Base-by-base conservation (phyloP, 1,140 invertebrate genomes). In the Harpegnathos saltator region DNA sequence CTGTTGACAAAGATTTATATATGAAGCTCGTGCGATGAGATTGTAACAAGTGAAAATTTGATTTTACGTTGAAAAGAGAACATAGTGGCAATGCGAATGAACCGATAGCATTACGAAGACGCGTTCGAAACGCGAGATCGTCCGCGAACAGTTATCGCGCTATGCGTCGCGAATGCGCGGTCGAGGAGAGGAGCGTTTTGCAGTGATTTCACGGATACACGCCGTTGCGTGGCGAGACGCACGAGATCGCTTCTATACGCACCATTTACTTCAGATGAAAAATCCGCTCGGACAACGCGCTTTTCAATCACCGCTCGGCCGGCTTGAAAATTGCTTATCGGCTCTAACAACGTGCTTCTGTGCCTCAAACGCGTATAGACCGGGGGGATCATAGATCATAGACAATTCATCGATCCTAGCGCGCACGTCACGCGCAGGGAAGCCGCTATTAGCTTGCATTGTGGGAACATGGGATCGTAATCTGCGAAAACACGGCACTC, bases 321-420 rank as follows among this genome's bases (percentile, higher is more conserved):
- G 44, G n/a, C 73, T 75, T 75, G 73, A 63, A 75, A 63, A 75
- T 75, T 75, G 73, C 44, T 75, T 75, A 75, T 75, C 73, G 26
- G 2, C 26, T 75, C 19, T 75, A 75, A 75, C 73, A 75, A 63
- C 59, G 59, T 75, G 73, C 73, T 75, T 52, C 73, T 75, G 73
- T 75, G 44, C 24, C 44, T 78, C 75, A 14, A 54, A 52, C 26
- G 29, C 33, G n/a, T n/a, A 75, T 26, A 22, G 19, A 80, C 69
- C 29, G 52, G 24, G 52, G 24, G 69, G 73, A 80, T 80, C 65
- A 58, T 59, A 71, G 52, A 71, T 80, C 75, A 69, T 19, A 22
- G 48, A 58, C 33, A 29, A 78, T 78, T 58, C 63, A 80, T 80
- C 22, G 63, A 80, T 80, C 65, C 33, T 3, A 38, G 22, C 33